Evolutionary conservation across 2,888 invertebrate species (phyloP), one percentile per base, ranked within the genome.

Genomic region (Stegophylla sp.): DNA sequence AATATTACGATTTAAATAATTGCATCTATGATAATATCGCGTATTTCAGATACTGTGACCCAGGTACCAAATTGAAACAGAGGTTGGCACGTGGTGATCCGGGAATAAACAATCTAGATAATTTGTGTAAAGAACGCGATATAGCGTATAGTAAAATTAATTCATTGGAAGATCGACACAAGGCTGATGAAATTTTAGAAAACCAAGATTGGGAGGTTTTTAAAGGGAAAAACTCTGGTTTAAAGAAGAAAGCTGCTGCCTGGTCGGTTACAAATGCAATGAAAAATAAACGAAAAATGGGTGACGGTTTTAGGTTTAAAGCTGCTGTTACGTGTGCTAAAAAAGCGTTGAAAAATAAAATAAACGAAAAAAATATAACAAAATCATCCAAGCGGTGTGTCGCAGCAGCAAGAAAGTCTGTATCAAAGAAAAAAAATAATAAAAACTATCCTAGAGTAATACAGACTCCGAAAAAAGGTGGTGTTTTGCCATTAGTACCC

Each of bases 81-180:
- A 34, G 67, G 5, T 15, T 67, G 15, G 67, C 67, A 1, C n/a
- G 81, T 59, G 82, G 82, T 4, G 83, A 82, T 56, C 23, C 20
- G 15, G 77, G 82, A 34, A 74, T 83, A 23, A 83, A 83, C 56
- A n/a, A 9, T 15, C 26, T 83, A 13, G 83, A 83, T 66, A 53
- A 61, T 15, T 82, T 82, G 4, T 83, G 82, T 73, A 82, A 81
- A 45, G 17, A 48, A 12, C 83, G 83, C 69, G 83, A 83, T 53
- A 82, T 82, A n/a, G 82, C 82, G 1, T 83, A 83, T 64, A 45
- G 56, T 13, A 0, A 73, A 15, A 53, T 28, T 20, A 61, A 64
- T 23, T 51, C 45, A 3, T 7, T 41, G 4, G 26, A 23, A 3
- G 48, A 61, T 13, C 17, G 81, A 15, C 34, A 53, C 13, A 17